Percentiles rank a stretch among this genome's conserved stretches.
Evolutionary conservation across 2,888 invertebrate species (phyloP).

Genomic region (Acleris sparsana): DNA sequence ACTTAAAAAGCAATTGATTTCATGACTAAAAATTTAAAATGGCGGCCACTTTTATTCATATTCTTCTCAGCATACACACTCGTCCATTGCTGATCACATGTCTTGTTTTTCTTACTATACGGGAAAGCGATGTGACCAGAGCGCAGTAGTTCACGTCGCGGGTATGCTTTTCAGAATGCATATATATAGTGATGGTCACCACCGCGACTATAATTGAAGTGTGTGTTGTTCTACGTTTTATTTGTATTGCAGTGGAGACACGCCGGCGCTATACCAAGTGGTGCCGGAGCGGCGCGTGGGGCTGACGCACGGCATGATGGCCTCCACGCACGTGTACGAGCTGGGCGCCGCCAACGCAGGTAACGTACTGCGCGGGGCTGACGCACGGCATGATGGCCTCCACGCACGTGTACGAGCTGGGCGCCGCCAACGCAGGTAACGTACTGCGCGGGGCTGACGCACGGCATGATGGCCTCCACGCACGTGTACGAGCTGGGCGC

Average conservation of each 20-base stretch:
- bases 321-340: constrained; percentile 98
- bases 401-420: constrained; percentile 98
- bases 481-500: constrained; percentile 98
- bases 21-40: no score
- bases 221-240: constrained; percentile 30
- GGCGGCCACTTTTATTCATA: no score
- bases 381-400: constrained; percentile 96
- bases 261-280: constrained; percentile 97
- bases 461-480: constrained; percentile 98
- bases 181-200: no score
- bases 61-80: no score
- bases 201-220: neutral
- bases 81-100: no score
- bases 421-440: constrained; percentile 81
- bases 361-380: constrained; percentile 37
- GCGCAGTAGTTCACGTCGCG: no score
- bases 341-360: constrained; percentile 86
- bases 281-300: constrained; percentile 97
- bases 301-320: constrained; percentile 98
- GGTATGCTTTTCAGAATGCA: no score
- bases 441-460: neutral
- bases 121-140: no score
- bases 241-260: constrained; percentile 88
- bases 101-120: no score
- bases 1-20: no score